Conservation (phyloP, 1,140 invertebrate genomes). For the Nautilus pompilius region DNA sequence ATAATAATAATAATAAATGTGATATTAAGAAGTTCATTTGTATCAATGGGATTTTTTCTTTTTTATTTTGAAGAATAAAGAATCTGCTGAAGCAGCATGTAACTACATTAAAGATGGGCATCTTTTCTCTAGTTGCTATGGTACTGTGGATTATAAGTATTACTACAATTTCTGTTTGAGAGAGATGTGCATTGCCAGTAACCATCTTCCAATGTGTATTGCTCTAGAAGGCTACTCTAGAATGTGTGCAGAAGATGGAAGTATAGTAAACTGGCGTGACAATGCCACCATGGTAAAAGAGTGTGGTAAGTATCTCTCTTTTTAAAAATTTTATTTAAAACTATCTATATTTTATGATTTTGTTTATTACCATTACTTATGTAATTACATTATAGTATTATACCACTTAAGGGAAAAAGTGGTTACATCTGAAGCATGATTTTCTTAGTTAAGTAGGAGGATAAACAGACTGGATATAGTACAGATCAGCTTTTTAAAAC, state of each 20-base stretch:
- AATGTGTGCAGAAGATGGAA: not conserved
- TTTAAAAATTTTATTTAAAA: too few relatives aligned
- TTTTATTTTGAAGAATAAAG: constrained; percentile 3
- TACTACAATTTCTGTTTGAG: not conserved
- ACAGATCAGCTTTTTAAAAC: too few relatives aligned
- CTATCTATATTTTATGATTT: too few relatives aligned
- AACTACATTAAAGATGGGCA: not conserved
- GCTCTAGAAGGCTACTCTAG: not conserved
- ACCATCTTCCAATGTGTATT: not conserved
- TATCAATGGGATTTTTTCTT: too few relatives aligned
- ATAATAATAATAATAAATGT: too few relatives aligned
- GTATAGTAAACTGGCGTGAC: not conserved
- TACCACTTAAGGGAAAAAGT: too few relatives aligned
- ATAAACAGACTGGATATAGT: too few relatives aligned
- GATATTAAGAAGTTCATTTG: too few relatives aligned
- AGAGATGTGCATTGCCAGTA: not conserved
- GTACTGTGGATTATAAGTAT: not conserved
- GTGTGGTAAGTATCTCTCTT: not conserved
- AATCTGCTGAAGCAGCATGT: not conserved
- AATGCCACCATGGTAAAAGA: not conserved
- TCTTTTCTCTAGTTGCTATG: not conserved
- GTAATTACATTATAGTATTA: too few relatives aligned
- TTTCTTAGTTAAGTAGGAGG: too few relatives aligned
- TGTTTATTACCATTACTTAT: too few relatives aligned
- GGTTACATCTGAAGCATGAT: too few relatives aligned